Evolutionary conservation across 2,113 vertebrate genomes (phyloP), one percentile per base, ranked within the genome.

Genomic region (Trochalopteron elliotii): DNA sequence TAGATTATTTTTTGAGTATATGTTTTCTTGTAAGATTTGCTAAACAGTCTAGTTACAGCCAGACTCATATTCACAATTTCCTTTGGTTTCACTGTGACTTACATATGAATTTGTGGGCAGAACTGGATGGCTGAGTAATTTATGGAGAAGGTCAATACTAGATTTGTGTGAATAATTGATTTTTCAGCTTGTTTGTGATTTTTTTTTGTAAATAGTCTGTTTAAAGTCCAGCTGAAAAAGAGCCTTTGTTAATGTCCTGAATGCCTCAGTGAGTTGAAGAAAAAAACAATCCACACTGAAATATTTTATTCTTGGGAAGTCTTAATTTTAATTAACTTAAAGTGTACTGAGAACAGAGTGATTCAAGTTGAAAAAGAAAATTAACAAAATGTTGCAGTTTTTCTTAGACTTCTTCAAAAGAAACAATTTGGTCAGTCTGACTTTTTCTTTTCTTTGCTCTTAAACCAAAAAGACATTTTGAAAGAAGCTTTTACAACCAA

Each of bases 151-250:
- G 90, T 95, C 93, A 95, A 93, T 95, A 89, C 86, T 65, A 90
- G 93, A 96, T 94, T 96, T 96, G 95, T 97, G 93, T 97, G 96
- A 93, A 97, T 94, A 97, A 97, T 97, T 96, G 95, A 97, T 97
- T 96, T 97, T 97, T 95, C 89, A 92, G 93, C 95, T 89, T 93
- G 95, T 94, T 97, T 97, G 89, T 95, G 94, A 89, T 92, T 88
- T 93, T 85, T 90, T 81, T 57, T 94, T 75, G 35, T 12, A 93
- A 93, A 83, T 50, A 94, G 85, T 67, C 85, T 92, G 79, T 88
- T 92, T 93, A 81, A 88, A 96, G 83, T 92, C 86, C 68, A 92
- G 47, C 59, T 81, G 60, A 92, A 94, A 95, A 95, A 91, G 89
- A 87, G 80, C 47, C 72, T 96, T 97, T 96, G 95, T 96, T 93